Conservation (phyloP, 1,140 invertebrate species). For the Orius laevigatus region DNA sequence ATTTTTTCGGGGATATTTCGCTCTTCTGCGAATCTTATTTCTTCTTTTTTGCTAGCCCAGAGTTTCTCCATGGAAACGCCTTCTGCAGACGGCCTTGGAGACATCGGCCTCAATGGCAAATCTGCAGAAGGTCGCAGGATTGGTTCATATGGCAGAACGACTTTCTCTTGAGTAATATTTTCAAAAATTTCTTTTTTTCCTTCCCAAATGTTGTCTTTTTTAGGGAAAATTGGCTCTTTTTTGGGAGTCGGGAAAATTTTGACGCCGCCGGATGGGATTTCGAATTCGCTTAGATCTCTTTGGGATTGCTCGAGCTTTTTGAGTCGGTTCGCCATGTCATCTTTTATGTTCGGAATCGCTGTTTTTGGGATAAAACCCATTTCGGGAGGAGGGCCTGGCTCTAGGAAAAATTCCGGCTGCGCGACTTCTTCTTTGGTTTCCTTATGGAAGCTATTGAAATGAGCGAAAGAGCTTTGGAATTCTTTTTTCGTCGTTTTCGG, state of each 20-base stretch:
- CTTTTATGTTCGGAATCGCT: slow-evolving; percentile 25
- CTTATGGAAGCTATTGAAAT: slow-evolving; percentile 8
- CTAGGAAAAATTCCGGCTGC: slow-evolving; percentile 34
- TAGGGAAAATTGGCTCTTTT: slow-evolving; percentile 17
- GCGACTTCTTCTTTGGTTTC: slow-evolving; percentile 3
- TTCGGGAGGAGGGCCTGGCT: slow-evolving; percentile 54
- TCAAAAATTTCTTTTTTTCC: slow-evolving; percentile 16
- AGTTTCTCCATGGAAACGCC: slow-evolving; percentile 43
- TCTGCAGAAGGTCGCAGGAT: slow-evolving; percentile 13
- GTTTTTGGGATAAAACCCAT: slow-evolving; percentile 44
- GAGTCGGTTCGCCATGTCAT: slow-evolving; percentile 40
- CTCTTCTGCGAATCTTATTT: slow-evolving; percentile 1
- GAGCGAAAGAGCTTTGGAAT: not conserved
- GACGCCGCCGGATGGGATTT: slow-evolving; percentile 44
- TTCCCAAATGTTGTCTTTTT: slow-evolving; percentile 4
- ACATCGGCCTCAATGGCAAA: slow-evolving; percentile 18
- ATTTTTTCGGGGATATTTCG: not conserved
- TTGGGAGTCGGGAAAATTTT: slow-evolving; percentile 35
- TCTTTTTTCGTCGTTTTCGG: not conserved
- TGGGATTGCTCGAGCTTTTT: slow-evolving; percentile 45
- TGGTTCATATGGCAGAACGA: slow-evolving; percentile 6
- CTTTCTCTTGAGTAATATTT: slow-evolving; percentile 15
- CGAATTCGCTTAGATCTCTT: slow-evolving; percentile 33
- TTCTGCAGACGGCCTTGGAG: slow-evolving; percentile 37
- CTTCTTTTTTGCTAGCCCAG: slow-evolving; percentile 26